These are phyloP conservation scores for Ceratitis capitata DNA, from an alignment of 1,140 invertebrate genomes.

Conservation along the genomic window DNA sequence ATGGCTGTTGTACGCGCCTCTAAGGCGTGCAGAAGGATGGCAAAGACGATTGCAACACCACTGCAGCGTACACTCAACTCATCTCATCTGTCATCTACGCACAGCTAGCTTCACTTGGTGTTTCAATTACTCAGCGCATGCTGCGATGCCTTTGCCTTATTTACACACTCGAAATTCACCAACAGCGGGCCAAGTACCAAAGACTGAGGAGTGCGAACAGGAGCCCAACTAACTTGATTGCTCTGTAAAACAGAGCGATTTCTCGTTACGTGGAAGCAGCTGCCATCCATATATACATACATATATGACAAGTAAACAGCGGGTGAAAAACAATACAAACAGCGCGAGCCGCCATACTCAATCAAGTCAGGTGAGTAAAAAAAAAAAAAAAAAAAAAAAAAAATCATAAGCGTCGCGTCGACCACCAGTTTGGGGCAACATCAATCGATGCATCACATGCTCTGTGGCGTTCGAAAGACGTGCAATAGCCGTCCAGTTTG, in stretches of 20 bases:
- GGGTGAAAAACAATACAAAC: background rate
- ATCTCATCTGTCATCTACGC: background rate
- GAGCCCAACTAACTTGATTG: background rate
- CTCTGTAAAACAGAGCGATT: background rate
- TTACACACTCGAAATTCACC: background rate
- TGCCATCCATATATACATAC: background rate
- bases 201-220: no score
- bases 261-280: background rate
- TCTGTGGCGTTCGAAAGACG: background rate
- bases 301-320: background rate
- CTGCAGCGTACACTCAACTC: background rate
- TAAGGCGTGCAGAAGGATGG: background rate
- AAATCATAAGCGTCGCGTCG: background rate
- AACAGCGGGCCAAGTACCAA: background rate
- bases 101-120: background rate
- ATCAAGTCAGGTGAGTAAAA: background rate
- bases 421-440: background rate
- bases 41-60: background rate
- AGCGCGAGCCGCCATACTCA: background rate
- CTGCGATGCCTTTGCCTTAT: background rate
- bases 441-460: background rate
- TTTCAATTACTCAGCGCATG: conserved; percentile 12
- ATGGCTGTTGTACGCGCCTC: background rate
- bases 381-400: no score
- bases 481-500: background rate